Conservation (phyloP, 2,888 invertebrate genomes). For the Drosophila anomalata region DNA sequence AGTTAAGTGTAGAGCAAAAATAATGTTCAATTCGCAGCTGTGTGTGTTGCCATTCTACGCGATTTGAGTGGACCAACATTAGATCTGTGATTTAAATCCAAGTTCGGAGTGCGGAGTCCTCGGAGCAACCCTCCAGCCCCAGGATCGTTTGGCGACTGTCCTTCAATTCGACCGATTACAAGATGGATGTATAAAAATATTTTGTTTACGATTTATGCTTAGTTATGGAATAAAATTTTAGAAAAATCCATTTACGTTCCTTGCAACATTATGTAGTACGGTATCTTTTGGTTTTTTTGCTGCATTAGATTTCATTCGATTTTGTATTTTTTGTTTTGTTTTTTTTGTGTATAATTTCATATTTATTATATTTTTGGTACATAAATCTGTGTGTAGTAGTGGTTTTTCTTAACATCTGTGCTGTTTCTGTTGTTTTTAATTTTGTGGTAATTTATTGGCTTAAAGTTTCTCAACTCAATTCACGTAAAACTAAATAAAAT, state of each 20-base stretch:
- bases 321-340: constrained; percentile 22
- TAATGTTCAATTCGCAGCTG: constrained; percentile 36
- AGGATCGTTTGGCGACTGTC: constrained; percentile 4
- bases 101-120: constrained; percentile 8
- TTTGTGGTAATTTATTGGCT: constrained; percentile 45
- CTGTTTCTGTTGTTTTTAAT: constrained; percentile 43
- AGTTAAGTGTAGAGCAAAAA: constrained; percentile 48
- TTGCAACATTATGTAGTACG: constrained; percentile 16
- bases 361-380: constrained; percentile 83
- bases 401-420: constrained; percentile 55
- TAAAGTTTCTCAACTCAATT: constrained; percentile 51
- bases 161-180: constrained; percentile 25
- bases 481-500: constrained; percentile 65
- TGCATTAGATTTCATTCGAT: constrained; percentile 22
- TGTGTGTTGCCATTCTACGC: constrained; percentile 27
- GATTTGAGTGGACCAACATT: constrained; percentile 29
- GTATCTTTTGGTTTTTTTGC: constrained; percentile 40
- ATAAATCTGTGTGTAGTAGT: constrained; percentile 75
- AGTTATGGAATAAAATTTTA: constrained; percentile 32
- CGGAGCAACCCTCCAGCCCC: constrained; percentile 29
- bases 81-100: constrained; percentile 1
- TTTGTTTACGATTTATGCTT: constrained; percentile 32
- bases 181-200: constrained; percentile 66
- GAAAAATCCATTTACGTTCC: constrained; percentile 35
- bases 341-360: constrained; percentile 74